phyloP scores from a whole-genome alignment of 1,140 invertebrate genomes.

The Drosophila orosa region DNA sequence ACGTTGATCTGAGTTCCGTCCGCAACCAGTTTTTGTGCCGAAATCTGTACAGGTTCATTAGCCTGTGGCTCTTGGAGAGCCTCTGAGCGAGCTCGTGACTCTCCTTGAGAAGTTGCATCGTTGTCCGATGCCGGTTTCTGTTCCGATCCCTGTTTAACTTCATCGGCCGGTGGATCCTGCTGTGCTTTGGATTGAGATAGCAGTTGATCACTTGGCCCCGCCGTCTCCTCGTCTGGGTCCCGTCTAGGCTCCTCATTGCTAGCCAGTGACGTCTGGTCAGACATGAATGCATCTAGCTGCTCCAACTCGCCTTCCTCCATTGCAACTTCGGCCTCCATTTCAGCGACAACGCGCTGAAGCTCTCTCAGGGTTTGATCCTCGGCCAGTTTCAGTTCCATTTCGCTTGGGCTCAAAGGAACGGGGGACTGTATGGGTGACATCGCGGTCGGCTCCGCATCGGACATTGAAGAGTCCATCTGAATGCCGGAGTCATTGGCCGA shows the following conservation, averaged over 20 bases:
- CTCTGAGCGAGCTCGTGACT: no score
- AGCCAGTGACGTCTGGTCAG: background rate
- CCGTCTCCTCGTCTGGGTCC: background rate
- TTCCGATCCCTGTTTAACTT: background rate
- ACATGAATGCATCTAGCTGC: background rate
- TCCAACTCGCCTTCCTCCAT: slow-evolving; percentile 9
- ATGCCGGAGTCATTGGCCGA: slow-evolving; percentile 55
- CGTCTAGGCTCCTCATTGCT: no score
- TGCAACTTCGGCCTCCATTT: slow-evolving; percentile 66
- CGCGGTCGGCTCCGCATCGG: background rate
- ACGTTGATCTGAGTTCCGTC: background rate
- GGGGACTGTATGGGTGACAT: slow-evolving; percentile 6
- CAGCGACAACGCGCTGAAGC: slow-evolving; percentile 65
- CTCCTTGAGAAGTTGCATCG: background rate
- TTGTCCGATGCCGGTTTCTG: background rate
- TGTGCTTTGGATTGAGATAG: background rate
- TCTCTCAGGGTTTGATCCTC: slow-evolving; percentile 55
- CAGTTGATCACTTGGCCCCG: no score
- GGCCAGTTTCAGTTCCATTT: slow-evolving; percentile 22
- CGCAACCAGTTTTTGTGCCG: background rate
- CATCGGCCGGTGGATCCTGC: background rate
- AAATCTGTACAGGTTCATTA: background rate
- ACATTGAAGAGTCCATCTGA: slow-evolving; percentile 24
- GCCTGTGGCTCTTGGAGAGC: background rate
- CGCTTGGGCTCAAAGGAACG: slow-evolving; percentile 3